Conservation (phyloP, 2,113 vertebrate species). For the Parus major region DNA sequence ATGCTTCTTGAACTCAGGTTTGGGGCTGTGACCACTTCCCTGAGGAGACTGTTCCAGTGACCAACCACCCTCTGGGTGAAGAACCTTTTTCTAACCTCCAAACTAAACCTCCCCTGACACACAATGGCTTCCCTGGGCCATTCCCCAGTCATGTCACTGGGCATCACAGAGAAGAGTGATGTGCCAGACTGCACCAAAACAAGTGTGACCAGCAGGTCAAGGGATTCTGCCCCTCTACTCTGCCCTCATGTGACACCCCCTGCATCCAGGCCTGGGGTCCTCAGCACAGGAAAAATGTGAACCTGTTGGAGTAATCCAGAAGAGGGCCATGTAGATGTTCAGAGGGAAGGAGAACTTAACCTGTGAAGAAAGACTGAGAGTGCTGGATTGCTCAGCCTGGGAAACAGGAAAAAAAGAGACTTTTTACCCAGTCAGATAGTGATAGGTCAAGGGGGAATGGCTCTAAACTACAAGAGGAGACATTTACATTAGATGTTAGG, state of each 20-base stretch:
- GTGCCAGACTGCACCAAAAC: not conserved
- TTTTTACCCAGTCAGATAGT: not conserved
- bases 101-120: not conserved
- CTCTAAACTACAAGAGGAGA: not conserved
- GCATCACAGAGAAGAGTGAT: not conserved
- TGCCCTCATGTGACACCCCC: not conserved
- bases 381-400: not conserved
- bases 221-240: not conserved
- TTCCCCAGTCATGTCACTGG: not conserved
- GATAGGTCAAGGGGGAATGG: not conserved
- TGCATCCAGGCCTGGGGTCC: not conserved
- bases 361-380: too few species aligned
- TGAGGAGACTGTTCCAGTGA: not conserved
- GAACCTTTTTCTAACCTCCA: not conserved
- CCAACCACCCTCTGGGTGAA: accelerated
- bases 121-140: too few species aligned
- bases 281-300: not conserved
- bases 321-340: too few species aligned
- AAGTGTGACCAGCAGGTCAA: too few species aligned
- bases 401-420: not conserved
- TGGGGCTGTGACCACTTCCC: not conserved
- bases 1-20: not conserved
- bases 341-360: not conserved
- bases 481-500: not conserved
- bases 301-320: not conserved